Conservation (phyloP, 2,888 invertebrate genomes). For the Sminthurinus aureus region DNA sequence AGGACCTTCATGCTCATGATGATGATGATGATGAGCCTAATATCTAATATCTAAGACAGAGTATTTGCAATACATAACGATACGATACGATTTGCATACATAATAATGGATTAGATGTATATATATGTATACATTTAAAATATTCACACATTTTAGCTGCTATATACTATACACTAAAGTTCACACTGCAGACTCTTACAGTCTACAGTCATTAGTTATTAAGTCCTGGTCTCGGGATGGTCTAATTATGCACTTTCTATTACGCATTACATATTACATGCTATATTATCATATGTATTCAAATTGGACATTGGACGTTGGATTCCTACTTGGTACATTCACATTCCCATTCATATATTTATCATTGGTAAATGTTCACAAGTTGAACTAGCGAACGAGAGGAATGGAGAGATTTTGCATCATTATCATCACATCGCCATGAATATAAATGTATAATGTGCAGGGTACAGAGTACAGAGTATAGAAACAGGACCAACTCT, state of each 20-base stretch:
- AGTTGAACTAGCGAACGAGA: too few species aligned
- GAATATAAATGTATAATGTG: background rate
- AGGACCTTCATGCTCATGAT: background rate
- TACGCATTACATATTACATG: background rate
- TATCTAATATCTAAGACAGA: background rate
- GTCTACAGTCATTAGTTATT: background rate
- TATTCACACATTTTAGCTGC: background rate
- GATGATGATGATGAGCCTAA: background rate
- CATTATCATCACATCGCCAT: background rate
- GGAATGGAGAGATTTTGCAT: background rate
- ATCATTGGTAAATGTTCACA: background rate
- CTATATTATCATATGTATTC: too few species aligned
- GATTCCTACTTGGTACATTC: background rate
- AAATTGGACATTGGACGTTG: too few species aligned
- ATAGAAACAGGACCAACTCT: too few species aligned
- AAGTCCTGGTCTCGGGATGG: background rate
- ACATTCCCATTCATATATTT: background rate
- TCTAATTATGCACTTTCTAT: background rate
- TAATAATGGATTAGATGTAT: background rate
- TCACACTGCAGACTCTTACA: too few species aligned
- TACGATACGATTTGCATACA: background rate
- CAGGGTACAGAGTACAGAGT: too few species aligned
- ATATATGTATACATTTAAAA: background rate
- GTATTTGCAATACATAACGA: background rate
- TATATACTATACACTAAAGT: too few species aligned